Base-by-base conservation (phyloP, 2,888 invertebrate species). In the Mythimna ferrago region DNA sequence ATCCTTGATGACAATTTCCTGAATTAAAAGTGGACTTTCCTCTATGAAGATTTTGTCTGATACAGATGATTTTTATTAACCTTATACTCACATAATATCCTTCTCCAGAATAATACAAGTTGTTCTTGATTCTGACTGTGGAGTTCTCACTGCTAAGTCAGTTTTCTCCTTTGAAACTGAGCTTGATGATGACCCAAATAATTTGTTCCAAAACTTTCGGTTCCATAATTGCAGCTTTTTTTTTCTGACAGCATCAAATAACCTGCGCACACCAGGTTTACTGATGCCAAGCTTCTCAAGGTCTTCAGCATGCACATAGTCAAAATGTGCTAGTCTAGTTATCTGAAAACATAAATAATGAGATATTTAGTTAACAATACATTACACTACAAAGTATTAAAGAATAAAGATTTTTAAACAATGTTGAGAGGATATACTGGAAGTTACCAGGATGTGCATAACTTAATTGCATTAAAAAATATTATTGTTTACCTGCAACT, bases 271-370 rank as follows among this genome's bases (percentile, higher is more conserved):
- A 5, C 99, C 99, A 68, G 99, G 99, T 92, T 98, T 98, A 65
- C 99, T 99, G 90, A 99, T 97, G 2, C 99, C 99, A 90, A 99
- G 98, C 90, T 98, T 98, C 91, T 99, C 99, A 89, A 99, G 96
- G 94, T 99, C 99, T 86, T 99, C 99, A 0, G 98, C 96, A 89
- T 98, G 98, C n/a, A 99, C 99, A 97, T 98, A 99, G 89, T 99
- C 99, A 93, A 99, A 99, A 95, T 99, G 99, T 68, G 99, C 98
- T 88, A 99, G 94, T 78, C 99, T 97, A 53, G 99, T 99, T 73
- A 99, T 97, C 97, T 98, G 97, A 81, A 76, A 94, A 54, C 26
- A 67, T 21, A 32, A 63, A 63, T 26, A 62, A 63, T 66, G 7
- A 51, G 0, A 56, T 56, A 56, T 35, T n/a, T 48, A 57, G 21